Conservation (phyloP, 2,113 vertebrate genomes). For the Furnarius figulus region DNA sequence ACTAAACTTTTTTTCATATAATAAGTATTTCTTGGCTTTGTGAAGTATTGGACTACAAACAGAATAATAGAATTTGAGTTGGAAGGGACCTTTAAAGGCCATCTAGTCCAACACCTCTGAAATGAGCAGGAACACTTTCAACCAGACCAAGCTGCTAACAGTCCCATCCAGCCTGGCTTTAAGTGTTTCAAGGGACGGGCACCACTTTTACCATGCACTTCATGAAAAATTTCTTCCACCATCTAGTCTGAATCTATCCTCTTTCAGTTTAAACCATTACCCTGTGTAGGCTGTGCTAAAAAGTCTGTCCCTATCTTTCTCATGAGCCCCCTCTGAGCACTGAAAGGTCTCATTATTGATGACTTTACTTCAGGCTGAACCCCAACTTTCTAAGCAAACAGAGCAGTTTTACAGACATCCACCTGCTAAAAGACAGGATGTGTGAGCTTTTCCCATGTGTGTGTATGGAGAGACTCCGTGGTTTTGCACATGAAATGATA, state of each 20-base stretch:
- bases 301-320: not conserved
- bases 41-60: not conserved
- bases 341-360: not conserved
- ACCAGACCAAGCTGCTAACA: not conserved
- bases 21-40: not conserved
- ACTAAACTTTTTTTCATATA: not conserved
- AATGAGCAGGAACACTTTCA: not conserved
- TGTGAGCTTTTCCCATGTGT: not conserved
- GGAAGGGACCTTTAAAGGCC: not conserved
- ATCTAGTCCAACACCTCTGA: not conserved
- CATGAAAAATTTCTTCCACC: not conserved
- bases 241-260: not conserved
- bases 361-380: not conserved
- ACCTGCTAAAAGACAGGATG: not conserved
- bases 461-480: not conserved
- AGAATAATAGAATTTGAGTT: not conserved
- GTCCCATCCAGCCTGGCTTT: not conserved
- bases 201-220: not conserved
- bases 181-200: not conserved
- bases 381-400: not conserved
- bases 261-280: not conserved
- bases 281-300: not conserved
- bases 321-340: not conserved
- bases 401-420: not conserved
- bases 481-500: not conserved